Evolutionary conservation across 2,888 invertebrate genomes (phyloP), one percentile per base, ranked within the genome.

Genomic region (Chymomyza procnemis): DNA sequence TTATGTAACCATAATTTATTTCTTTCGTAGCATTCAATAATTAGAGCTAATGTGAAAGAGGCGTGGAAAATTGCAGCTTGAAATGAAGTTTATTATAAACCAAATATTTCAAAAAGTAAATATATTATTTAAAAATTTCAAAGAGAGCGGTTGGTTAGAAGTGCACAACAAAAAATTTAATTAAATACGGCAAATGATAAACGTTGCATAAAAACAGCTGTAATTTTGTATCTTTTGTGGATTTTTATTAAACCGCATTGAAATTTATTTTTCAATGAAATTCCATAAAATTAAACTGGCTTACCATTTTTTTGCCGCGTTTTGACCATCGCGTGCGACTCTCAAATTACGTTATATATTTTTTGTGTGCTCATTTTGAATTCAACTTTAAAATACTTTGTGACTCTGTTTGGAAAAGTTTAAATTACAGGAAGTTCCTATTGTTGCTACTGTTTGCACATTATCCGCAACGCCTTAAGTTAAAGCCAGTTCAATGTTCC

Each of bases 401-500:
- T 30, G 58, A 41, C 34, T 41, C n/a, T 16, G n/a, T n/a, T n/a
- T n/a, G 41, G 34, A 8, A 14, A 41, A 58, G 34, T 18, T 19
- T 41, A 19, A 60, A 48, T 14, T 48, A 22, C 22, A 16, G 14
- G 19, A 16, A 0, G 9, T 16, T 48, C 22, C 22, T 47, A 19
- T 18, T 58, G 14, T 58, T 41, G 34, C 8, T 47, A 47, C 12
- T 48, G 21, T n/a, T 18, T 18, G 21, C 19, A 64, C 57, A 66
- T 65, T 60, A 66, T 54, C 65, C 18, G 50, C 64, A 61, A 54
- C 69, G 72, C 79, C 78, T 61, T 16, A 55, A 66, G 60, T 66
- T 41, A 26, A 4, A 55, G 52, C 73, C 78, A 81, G 84, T 84
- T 84, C 84, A 84, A 84, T 81, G 84, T 84, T 70, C 81, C 67